Base-by-base conservation (phyloP, 2,113 vertebrate species). In the Campylomormyrus numenius region DNA sequence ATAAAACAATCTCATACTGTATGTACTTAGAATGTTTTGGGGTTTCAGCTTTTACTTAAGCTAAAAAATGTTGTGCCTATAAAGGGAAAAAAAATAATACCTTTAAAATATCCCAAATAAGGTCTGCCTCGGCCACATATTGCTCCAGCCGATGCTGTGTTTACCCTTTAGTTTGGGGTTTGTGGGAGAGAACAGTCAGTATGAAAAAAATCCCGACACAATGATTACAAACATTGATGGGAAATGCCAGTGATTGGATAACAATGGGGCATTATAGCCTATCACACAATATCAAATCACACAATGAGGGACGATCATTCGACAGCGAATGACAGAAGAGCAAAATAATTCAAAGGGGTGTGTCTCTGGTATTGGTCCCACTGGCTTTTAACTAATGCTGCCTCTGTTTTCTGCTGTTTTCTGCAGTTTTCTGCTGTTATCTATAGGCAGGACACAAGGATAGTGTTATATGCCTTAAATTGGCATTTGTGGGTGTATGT, bases 401-500 rank as follows among this genome's bases (percentile, higher is more conserved):
- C 27, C 10, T 62, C 87, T 21, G 39, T 42, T 42, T 39, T 39
- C 39, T 39, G 39, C 87, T 21, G 39, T 39, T 39, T 39, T 39
- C 39, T 39, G 39, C 35, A 35, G 39, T 42, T 42, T 39, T 39
- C 39, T 39, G 39, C 39, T 74, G 66, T 89, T 89, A 80, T 27
- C 46, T 91, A 85, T 48, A 46, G 45, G 46, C 83, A 85, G 83
- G 42, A 27, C 19, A 85, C 45, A n/a, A 10, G 19, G 17, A 85
- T 8, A 85, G 39, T 46, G 83, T 88, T 92, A 89, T 77, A 50
- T 92, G 62, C 35, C 49, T 45, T 27, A 62, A 50, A 58, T 17
- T 66, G 87, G 66, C 66, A 89, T 48, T 3, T 83, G 92, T 93
- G 93, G 91, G 93, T 92, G 93, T 93, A 90, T 92, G 93, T 93